A percentile compares a stretch with the other conserved stretches of the same genome.
Conservation (phyloP, 2,113 vertebrate genomes). For the Catagonus wagneri region DNA sequence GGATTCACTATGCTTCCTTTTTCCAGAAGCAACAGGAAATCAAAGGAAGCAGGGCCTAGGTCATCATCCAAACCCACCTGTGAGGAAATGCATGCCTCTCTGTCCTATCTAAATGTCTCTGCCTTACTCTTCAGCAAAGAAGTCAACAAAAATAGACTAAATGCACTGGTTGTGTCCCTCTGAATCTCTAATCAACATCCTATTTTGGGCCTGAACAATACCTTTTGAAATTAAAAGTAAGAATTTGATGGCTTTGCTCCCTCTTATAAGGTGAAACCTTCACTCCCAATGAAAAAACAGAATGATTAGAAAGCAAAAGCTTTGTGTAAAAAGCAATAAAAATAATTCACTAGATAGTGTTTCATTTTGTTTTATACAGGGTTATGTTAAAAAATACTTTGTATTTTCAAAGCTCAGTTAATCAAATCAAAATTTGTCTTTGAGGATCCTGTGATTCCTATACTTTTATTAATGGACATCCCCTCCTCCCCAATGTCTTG, state of each 20-base stretch:
- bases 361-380: neutral
- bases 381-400: neutral
- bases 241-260: neutral
- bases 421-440: neutral
- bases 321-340: neutral
- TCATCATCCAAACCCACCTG: neutral
- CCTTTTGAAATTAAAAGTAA: neutral
- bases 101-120: neutral
- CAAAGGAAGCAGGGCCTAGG: neutral
- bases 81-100: neutral
- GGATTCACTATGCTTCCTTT: neutral
- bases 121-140: neutral
- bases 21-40: neutral
- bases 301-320: neutral
- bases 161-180: neutral
- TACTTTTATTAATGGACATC: neutral
- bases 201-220: neutral
- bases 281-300: neutral
- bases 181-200: neutral
- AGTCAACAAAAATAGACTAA: neutral
- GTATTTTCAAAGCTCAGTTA: neutral
- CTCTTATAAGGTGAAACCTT: neutral
- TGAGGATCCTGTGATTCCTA: neutral
- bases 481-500: neutral
- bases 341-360: neutral